phyloP scores from a whole-genome alignment of 1,140 invertebrate genomes.

The Tachypleus tridentatus region DNA sequence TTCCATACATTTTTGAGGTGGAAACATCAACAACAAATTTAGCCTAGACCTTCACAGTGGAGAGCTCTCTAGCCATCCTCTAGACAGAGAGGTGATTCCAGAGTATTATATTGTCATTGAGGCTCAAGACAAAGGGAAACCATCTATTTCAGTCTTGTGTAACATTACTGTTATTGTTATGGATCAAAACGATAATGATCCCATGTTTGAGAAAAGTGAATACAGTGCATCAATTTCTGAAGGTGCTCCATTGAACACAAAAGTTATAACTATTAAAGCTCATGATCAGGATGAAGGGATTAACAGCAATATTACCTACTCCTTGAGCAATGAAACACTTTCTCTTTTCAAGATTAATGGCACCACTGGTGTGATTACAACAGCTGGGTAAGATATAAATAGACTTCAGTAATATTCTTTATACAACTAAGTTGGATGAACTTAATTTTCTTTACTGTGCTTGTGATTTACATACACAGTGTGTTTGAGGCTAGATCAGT shows the following conservation, averaged over 20 bases:
- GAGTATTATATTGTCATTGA: slow-evolving; percentile 65
- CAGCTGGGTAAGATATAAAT: slow-evolving; percentile 52
- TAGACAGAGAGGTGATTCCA: slow-evolving; percentile 70
- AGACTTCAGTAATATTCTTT: no score
- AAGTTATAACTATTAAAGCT: slow-evolving; percentile 72
- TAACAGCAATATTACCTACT: slow-evolving; percentile 82
- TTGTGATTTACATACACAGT: no score
- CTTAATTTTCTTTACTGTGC: no score
- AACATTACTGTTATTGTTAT: slow-evolving; percentile 70
- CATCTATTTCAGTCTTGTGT: slow-evolving; percentile 46
- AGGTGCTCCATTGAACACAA: slow-evolving; percentile 53
- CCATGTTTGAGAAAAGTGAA: slow-evolving; percentile 48
- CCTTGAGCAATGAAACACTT: slow-evolving; percentile 74
- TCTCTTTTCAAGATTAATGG: slow-evolving; percentile 88
- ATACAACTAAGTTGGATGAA: no score
- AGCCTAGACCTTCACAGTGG: slow-evolving; percentile 63
- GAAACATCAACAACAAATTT: slow-evolving; percentile 81
- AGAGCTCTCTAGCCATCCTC: slow-evolving; percentile 54
- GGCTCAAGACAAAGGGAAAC: slow-evolving; percentile 23
- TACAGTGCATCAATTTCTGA: slow-evolving; percentile 64
- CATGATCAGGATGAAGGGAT: slow-evolving; percentile 75
- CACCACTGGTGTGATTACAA: slow-evolving; percentile 74
- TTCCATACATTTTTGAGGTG: slow-evolving; percentile 37
- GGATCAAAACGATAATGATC: slow-evolving; percentile 89
- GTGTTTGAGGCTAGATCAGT: no score